These are phyloP conservation scores for Gymnoscopelus microlampas DNA, from an alignment of 2,797 vertebrate species.

Conservation along the genomic window DNA sequence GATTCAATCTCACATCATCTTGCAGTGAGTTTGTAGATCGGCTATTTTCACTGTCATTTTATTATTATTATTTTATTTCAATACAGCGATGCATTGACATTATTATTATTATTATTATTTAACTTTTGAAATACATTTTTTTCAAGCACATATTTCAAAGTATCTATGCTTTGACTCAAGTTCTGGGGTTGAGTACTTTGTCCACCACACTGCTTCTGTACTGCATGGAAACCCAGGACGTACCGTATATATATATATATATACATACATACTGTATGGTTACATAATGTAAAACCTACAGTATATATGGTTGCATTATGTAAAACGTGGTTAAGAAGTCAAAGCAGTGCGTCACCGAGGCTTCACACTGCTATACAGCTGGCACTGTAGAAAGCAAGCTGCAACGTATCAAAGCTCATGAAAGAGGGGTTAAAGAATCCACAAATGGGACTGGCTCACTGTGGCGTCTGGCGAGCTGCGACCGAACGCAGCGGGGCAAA, in stretches of 20 bases:
- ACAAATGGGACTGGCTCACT: background rate
- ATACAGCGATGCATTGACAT: no score
- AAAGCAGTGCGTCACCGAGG: background rate
- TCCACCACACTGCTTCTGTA: background rate
- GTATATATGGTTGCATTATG: background rate
- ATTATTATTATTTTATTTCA: no score
- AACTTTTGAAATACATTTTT: no score
- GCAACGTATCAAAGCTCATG: conserved; percentile 6
- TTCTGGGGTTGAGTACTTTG: no score
- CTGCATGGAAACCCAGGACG: background rate
- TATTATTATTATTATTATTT: no score
- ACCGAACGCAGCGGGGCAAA: background rate
- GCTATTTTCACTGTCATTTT: no score
- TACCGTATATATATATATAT: background rate
- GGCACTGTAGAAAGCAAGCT: background rate
- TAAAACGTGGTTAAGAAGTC: conserved; percentile 1
- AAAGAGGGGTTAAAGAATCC: background rate
- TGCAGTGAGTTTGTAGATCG: no score
- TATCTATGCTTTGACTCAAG: no score
- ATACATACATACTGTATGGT: no score
- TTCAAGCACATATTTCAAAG: no score
- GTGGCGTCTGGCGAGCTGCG: background rate
- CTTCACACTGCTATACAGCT: background rate
- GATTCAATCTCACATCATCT: no score
- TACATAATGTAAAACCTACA: background rate